Percentiles rank a stretch among this genome's conserved stretches.
phyloP scores from a whole-genome alignment of 2,797 vertebrate species.

The Presbytis comata region DNA sequence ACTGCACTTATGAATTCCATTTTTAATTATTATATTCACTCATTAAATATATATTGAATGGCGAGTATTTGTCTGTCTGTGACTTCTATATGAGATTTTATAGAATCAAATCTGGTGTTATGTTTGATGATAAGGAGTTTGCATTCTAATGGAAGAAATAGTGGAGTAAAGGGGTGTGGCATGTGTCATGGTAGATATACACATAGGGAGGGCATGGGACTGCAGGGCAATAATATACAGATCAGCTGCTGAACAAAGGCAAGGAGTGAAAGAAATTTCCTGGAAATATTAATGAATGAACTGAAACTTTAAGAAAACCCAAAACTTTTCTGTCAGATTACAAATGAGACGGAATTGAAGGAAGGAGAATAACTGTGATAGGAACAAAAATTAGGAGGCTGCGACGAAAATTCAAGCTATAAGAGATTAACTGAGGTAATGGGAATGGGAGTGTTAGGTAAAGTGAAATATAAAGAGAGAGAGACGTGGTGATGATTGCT shows the following conservation, averaged over 20 bases:
- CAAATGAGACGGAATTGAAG: background rate
- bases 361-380: background rate
- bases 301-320: too few relatives aligned
- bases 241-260: background rate
- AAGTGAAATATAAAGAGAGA: background rate
- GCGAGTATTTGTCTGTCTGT: background rate
- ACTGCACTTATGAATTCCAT: background rate
- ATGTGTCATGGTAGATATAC: background rate
- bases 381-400: background rate
- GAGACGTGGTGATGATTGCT: background rate
- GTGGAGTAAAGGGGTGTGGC: background rate
- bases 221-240: background rate
- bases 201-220: background rate
- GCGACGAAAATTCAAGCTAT: background rate
- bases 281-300: background rate
- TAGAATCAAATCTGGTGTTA: background rate
- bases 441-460: background rate
- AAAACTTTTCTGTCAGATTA: background rate
- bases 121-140: background rate
- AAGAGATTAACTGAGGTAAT: background rate
- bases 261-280: background rate
- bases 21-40: background rate
- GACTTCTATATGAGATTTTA: background rate
- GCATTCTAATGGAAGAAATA: background rate
- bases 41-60: background rate